phyloP scores from a whole-genome alignment of 2,797 vertebrate species.

The Salmo trutta region DNA sequence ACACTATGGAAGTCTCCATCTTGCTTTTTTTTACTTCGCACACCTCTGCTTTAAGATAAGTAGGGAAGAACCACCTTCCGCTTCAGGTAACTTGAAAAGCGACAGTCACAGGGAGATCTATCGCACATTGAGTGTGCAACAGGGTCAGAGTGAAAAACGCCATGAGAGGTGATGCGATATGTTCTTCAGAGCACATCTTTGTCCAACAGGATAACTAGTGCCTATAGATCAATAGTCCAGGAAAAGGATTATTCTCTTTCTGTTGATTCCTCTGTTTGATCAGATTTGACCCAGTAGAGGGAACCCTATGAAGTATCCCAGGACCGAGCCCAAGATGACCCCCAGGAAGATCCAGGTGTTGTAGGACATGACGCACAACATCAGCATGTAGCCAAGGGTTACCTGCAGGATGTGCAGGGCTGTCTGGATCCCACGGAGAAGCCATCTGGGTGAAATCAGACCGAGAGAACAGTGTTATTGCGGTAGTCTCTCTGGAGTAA shows the following conservation, averaged over 20 bases:
- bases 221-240: not conserved
- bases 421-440: slow-evolving; percentile 78
- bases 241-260: not conserved
- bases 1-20: not conserved
- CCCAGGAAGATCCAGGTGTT: slow-evolving; percentile 93
- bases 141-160: not conserved
- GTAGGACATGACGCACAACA: slow-evolving; percentile 97
- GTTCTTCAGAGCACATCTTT: not conserved
- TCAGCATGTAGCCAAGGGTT: slow-evolving; percentile 88
- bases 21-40: not conserved
- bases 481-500: not conserved
- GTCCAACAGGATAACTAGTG: not conserved
- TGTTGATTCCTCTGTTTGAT: slow-evolving; percentile 21
- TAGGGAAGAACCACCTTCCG: not conserved
- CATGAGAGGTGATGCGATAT: not conserved
- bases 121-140: not conserved
- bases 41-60: not conserved
- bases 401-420: slow-evolving; percentile 88
- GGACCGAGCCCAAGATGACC: slow-evolving; percentile 79
- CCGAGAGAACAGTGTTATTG: not conserved
- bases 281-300: slow-evolving; percentile 76
- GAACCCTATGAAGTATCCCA: slow-evolving; percentile 89
- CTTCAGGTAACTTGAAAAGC: not conserved
- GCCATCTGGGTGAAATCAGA: slow-evolving; percentile 71
- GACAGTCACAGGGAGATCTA: not conserved